Evolutionary conservation across 2,888 invertebrate species (phyloP), one percentile per base, ranked within the genome.

Genomic region (Aelia acuminata): DNA sequence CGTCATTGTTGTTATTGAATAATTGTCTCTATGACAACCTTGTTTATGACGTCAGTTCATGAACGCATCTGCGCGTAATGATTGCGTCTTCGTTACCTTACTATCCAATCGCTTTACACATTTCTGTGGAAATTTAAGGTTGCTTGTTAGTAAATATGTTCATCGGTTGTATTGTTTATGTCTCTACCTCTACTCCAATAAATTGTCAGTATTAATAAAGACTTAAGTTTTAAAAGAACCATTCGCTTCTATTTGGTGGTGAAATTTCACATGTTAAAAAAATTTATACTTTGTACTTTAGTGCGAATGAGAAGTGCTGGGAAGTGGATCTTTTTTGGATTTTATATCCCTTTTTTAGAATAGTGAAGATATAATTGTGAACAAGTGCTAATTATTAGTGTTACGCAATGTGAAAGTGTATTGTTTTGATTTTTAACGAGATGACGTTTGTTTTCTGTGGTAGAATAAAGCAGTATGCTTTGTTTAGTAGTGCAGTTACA

Each of bases 21-120:
- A 80, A 80, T 80, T 80, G 80, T 80, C 80, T 80, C 80, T 80
- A 80, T 80, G 80, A 80, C 80, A 80, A 80, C 80, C 80, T 80
- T 43, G 39, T 80, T 80, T 80, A 43, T 80, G 80, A 80, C 80
- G 80, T 80, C 80, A 80, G 80, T 80, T 80, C 80, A 80, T n/a
- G 80, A 80, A 80, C 80, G 80, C 80, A 80, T 80, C 80, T 80
- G 80, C 80, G 80, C 80, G 80, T 80, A 43, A 80, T 43, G 39
- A 80, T 80, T 80, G 80, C 80, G 80, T 80, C 80, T 43, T 80
- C 39, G 80, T 80, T 80, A 80, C 80, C 43, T 22, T 20, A 18
- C 80, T 80, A 80, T 43, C 80, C 80, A 80, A 80, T 80, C 80
- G n/a, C n/a, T 80, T 80, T n/a, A n/a, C 39, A 80, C 43, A 80